phyloP scores from a whole-genome alignment of 2,113 vertebrate species.

The Arvicanthis niloticus region DNA sequence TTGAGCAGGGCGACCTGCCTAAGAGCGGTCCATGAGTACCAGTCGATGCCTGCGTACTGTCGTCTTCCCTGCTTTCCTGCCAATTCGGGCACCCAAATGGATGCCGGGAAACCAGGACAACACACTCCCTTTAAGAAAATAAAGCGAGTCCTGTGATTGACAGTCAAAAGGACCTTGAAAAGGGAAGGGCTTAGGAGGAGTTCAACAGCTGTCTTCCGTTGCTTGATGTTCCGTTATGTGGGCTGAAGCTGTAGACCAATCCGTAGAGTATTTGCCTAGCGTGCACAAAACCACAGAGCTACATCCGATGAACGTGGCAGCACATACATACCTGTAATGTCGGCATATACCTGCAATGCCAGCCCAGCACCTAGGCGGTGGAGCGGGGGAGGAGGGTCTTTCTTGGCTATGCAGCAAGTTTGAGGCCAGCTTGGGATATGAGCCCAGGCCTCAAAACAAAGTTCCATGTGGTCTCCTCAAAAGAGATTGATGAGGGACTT shows the following conservation, averaged over 20 bases:
- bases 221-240: background rate
- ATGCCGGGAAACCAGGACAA: background rate
- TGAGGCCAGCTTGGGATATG: background rate
- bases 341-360: background rate
- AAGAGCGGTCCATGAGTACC: background rate
- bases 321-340: background rate
- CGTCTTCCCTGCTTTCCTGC: background rate
- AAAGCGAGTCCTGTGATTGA: background rate
- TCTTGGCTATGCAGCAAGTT: background rate
- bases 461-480: no score
- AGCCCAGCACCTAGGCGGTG: background rate
- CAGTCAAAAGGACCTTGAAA: background rate
- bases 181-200: background rate
- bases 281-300: no score
- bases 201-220: background rate
- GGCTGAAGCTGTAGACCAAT: background rate
- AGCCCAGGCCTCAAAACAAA: background rate
- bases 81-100: background rate
- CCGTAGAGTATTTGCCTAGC: background rate
- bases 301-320: no score
- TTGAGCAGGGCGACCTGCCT: background rate
- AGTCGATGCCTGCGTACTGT: rapidly evolving
- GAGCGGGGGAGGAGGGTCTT: no score
- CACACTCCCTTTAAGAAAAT: background rate
- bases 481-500: background rate